Percentiles rank a stretch among this genome's conserved stretches.
phyloP scores from a whole-genome alignment of 2,888 invertebrate species.

The Holacanthella duospinosa region DNA sequence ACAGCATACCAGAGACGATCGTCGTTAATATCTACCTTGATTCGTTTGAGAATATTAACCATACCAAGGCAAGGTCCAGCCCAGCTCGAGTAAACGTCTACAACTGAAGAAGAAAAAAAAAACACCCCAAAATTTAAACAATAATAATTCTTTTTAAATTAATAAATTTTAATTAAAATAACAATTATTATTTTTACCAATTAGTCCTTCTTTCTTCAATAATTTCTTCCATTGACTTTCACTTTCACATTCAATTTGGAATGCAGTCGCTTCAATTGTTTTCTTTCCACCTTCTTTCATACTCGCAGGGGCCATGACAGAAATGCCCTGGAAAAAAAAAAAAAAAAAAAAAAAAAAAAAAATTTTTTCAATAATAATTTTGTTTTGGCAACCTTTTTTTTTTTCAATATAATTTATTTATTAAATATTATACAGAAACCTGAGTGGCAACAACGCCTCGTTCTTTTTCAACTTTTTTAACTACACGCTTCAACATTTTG shows the following conservation, averaged over 20 bases:
- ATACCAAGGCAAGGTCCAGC: constrained; percentile 31
- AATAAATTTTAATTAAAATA: not conserved
- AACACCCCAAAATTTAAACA: not conserved
- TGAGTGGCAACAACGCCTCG: not conserved
- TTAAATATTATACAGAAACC: not conserved
- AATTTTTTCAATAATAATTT: no score
- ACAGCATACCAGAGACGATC: constrained; percentile 25
- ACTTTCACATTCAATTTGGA: constrained; percentile 29
- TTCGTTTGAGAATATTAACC: constrained; percentile 28
- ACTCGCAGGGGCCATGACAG: not conserved
- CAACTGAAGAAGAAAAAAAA: constrained; percentile 16
- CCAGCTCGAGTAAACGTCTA: constrained; percentile 34
- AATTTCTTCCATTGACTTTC: constrained; percentile 33
- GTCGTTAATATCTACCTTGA: constrained; percentile 31
- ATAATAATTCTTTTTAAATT: not conserved
- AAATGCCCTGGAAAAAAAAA: not conserved
- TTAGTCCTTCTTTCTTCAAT: constrained; percentile 29
- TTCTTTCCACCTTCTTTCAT: constrained; percentile 9
- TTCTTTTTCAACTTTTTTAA: not conserved
- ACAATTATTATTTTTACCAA: constrained; percentile 18
- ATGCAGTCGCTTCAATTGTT: constrained; percentile 7
- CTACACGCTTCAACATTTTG: not conserved
- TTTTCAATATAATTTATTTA: not conserved
- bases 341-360: no score
- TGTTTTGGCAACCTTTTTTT: no score